Evolutionary conservation across 2,888 invertebrate genomes (phyloP), one percentile per base, ranked within the genome.

Genomic region (Lumbricus terrestris): DNA sequence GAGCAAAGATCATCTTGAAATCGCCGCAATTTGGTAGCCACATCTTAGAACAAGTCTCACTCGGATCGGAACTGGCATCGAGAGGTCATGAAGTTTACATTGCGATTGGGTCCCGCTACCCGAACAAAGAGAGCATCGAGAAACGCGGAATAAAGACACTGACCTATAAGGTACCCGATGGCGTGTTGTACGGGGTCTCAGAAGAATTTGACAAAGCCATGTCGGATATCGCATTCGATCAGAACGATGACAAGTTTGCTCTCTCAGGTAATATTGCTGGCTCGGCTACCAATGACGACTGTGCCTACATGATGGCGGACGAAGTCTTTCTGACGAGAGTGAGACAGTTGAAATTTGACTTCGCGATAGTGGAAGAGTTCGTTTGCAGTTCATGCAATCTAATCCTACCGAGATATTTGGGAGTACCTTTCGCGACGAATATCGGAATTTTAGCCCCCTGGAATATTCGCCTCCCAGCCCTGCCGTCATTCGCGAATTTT

Each of bases 21-120:
- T 23, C 88, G 18, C 82, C 42, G 5, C 90, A 85, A 47, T 37
- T 89, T 11, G 40, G 69, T 23, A 89, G 91, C 42, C 91, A 91
- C 47, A 38, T 89, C 6, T 38, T 83, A 54, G 90, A 91, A 35
- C 37, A 90, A 29, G 16, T 54, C 33, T 18, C 85, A 5, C 82
- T 91, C 82, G 90, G 90, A 13, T 47, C 88, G n/a, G 91, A 88
- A 37, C 90, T 91, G 1, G 90, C 85, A 6, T 54, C 82, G 34
- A 29, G 91, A 69, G 91, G 91, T 23, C 91, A 91, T n/a, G 69
- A 91, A n/a, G 91, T 91, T 16, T 83, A 88, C 47, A 85, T 90
- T 42, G 69, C 90, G 35, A 23, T 91, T 20, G 82, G 83, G n/a
- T 82, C 82, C 0, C 42, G 85, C 18, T 85, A 89, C 42, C 82